Conservation (phyloP, 2,113 vertebrate species). For the Clarias macrocephalus region DNA sequence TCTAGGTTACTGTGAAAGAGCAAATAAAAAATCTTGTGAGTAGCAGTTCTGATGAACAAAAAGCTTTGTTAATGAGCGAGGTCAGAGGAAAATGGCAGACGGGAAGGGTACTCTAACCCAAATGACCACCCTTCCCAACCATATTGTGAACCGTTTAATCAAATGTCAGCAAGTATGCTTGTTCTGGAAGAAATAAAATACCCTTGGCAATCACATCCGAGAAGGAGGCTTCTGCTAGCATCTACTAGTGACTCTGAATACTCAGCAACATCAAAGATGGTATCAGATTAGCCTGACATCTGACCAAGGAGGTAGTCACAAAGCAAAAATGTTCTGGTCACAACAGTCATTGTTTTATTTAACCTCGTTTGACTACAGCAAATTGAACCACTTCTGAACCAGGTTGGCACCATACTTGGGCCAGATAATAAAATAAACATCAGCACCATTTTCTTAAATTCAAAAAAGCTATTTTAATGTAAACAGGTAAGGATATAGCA, state of each 20-base stretch:
- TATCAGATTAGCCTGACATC: neutral
- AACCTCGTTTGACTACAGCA: neutral
- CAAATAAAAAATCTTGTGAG: neutral
- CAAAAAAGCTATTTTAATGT: neutral
- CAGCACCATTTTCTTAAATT: neutral
- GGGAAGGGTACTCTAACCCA: neutral
- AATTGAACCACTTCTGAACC: neutral
- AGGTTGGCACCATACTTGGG: neutral
- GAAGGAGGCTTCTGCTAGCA: neutral
- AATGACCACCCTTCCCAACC: neutral
- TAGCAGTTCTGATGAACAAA: neutral
- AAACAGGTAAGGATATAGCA: neutral
- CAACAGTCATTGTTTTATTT: neutral
- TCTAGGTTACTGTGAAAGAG: constrained; percentile 1
- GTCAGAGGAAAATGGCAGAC: neutral
- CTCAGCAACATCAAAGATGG: neutral
- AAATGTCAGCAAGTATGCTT: neutral
- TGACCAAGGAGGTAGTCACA: neutral
- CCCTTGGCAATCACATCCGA: neutral
- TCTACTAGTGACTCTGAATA: neutral
- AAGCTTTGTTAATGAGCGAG: neutral
- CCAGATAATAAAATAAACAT: neutral
- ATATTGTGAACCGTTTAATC: neutral
- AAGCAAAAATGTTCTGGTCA: neutral
- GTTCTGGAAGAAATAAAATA: neutral